Percentiles rank a stretch among this genome's conserved stretches.
These are phyloP conservation scores for Dromaius novaehollandiae DNA, from an alignment of 2,113 vertebrate species.

Conservation along the genomic window DNA sequence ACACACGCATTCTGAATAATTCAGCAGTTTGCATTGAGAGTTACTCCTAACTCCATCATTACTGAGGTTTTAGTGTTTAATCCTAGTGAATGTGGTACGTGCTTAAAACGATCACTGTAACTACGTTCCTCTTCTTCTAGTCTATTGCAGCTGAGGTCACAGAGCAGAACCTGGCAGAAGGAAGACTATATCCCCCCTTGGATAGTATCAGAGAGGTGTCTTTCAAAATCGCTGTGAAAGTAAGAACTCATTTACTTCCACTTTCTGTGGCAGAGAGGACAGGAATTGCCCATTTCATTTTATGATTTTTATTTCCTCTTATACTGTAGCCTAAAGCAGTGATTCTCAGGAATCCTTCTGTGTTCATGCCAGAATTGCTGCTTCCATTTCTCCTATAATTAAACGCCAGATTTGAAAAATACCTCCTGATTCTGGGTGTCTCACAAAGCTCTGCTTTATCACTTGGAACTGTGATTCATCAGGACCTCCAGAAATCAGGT, in stretches of 20 bases:
- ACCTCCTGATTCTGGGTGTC: background rate
- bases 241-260: slow-evolving; percentile 61
- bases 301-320: background rate
- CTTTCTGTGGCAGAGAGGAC: background rate
- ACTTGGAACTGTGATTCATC: background rate
- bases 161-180: slow-evolving; percentile 90
- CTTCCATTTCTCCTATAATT: background rate
- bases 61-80: background rate
- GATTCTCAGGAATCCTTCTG: background rate
- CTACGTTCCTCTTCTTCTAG: slow-evolving; percentile 65
- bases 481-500: background rate
- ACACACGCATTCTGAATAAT: fast-evolving
- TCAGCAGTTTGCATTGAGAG: background rate
- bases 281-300: background rate
- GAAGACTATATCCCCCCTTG: slow-evolving; percentile 93
- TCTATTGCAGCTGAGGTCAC: slow-evolving; percentile 91
- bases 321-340: background rate
- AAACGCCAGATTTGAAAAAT: background rate
- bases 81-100: background rate
- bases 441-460: background rate
- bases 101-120: background rate
- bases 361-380: background rate
- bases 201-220: slow-evolving; percentile 92
- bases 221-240: slow-evolving; percentile 93
- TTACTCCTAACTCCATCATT: fast-evolving